These are phyloP conservation scores for Catostylus mosaicus DNA, from an alignment of 30 jellyfish, hydroid and myxozoan genomes.

Conservation along the genomic window DNA sequence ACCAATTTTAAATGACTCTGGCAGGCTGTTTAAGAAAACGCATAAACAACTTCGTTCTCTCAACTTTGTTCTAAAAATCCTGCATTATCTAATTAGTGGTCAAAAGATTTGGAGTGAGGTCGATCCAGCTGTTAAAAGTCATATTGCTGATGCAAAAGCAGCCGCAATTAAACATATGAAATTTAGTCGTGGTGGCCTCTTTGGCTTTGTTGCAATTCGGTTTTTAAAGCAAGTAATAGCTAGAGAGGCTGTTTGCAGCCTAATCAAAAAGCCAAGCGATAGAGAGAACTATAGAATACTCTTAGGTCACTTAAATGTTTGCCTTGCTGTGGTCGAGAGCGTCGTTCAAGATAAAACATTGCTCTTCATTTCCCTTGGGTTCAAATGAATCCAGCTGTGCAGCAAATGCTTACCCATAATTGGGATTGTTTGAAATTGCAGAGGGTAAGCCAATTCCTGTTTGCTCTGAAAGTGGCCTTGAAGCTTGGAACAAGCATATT, in stretches of 20 bases:
- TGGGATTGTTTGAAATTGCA: neutral
- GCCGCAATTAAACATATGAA: neutral
- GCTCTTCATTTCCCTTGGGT: too few relatives aligned
- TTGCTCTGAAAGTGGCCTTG: neutral
- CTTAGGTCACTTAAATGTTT: too few relatives aligned
- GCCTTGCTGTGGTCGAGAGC: too few relatives aligned
- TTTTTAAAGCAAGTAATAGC: too few relatives aligned
- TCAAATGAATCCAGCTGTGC: neutral
- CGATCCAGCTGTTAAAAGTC: neutral
- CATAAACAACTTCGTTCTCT: neutral
- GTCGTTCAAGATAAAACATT: too few relatives aligned
- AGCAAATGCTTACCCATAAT: neutral
- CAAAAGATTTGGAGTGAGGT: slow-evolving; percentile 1
- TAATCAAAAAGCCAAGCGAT: too few relatives aligned
- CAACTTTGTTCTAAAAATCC: neutral
- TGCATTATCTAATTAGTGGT: neutral
- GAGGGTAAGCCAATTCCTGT: neutral
- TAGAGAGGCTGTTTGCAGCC: too few relatives aligned
- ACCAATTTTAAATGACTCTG: too few relatives aligned
- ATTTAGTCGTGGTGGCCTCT: neutral
- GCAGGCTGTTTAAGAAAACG: neutral
- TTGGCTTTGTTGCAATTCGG: too few relatives aligned
- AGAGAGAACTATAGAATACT: too few relatives aligned
- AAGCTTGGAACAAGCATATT: neutral
- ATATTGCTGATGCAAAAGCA: neutral